Percentiles rank a stretch among this genome's conserved stretches.
These are phyloP conservation scores for Cotesia chilonis DNA, from an alignment of 1,140 invertebrate genomes.

Conservation along the genomic window DNA sequence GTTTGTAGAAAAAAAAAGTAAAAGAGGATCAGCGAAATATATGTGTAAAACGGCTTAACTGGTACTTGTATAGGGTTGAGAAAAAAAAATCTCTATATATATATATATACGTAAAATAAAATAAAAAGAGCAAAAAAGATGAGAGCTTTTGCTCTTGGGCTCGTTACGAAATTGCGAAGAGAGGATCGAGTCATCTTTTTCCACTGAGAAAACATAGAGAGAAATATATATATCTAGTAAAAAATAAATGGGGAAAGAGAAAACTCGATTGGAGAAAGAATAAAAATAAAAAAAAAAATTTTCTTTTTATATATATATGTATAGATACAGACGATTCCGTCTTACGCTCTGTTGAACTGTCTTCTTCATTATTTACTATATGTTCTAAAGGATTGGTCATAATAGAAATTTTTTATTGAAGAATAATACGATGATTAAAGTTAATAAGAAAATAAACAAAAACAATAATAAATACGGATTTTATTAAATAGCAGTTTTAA, in stretches of 20 bases:
- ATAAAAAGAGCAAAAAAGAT: not conserved
- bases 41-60: not conserved
- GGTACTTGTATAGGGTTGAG: not conserved
- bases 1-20: too few relatives aligned
- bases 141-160: slow-evolving; percentile 12
- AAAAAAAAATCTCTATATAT: not conserved
- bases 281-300: slow-evolving; percentile 9
- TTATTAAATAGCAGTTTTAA: not conserved
- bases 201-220: not conserved
- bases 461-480: not conserved
- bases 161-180: slow-evolving; percentile 28
- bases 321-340: slow-evolving; percentile 2
- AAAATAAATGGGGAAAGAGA: not conserved
- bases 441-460: not conserved
- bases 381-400: not conserved
- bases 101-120: not conserved
- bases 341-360: slow-evolving; percentile 15
- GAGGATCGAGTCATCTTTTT: slow-evolving; percentile 23
- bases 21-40: too few relatives aligned
- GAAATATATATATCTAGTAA: not conserved
- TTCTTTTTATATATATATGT: not conserved
- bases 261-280: slow-evolving; percentile 10
- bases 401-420: slow-evolving; percentile 3
- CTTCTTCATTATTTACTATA: slow-evolving; percentile 19
- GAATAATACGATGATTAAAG: slow-evolving; percentile 16